These are phyloP conservation scores for Cryptoprocta ferox DNA, from an alignment of 2,797 vertebrate genomes.

Conservation along the genomic window DNA sequence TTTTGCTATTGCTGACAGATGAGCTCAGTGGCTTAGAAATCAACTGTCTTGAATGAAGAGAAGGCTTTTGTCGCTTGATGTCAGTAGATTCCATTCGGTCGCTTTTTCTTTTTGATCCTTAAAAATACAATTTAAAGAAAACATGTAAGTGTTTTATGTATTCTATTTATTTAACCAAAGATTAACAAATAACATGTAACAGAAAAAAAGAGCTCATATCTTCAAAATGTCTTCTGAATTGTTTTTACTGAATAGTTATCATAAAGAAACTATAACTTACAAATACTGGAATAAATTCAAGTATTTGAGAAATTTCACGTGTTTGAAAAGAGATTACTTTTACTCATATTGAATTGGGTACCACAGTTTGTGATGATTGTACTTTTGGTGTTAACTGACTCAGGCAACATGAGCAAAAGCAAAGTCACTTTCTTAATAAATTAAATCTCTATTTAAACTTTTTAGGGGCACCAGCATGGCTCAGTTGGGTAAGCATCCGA, in stretches of 20 bases:
- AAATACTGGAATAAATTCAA: not conserved
- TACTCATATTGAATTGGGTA: not conserved
- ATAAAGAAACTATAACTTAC: not conserved
- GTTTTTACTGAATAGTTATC: conserved; percentile 29
- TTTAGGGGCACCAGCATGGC: too few species aligned
- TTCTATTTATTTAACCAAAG: conserved; percentile 37
- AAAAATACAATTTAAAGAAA: conserved; percentile 75
- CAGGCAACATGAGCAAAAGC: conserved; percentile 45
- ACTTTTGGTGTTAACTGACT: not conserved
- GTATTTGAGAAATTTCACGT: not conserved
- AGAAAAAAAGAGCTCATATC: not conserved
- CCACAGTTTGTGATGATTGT: not conserved
- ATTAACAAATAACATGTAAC: not conserved
- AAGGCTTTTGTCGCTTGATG: conserved; percentile 92
- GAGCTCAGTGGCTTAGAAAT: conserved; percentile 91
- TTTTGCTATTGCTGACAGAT: conserved; percentile 91
- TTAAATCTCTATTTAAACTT: not conserved
- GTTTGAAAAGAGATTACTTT: conserved; percentile 15
- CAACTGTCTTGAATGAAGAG: conserved; percentile 91
- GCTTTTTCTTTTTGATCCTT: conserved; percentile 96
- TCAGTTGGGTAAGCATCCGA: too few species aligned
- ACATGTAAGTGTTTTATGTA: conserved; percentile 39
- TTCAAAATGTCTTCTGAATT: conserved; percentile 33
- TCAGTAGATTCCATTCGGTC: conserved; percentile 92
- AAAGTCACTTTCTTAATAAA: conserved; percentile 41